Evolutionary conservation across 1,140 invertebrate genomes (phyloP).

Genomic region (Caenorhabditis inopinata): DNA sequence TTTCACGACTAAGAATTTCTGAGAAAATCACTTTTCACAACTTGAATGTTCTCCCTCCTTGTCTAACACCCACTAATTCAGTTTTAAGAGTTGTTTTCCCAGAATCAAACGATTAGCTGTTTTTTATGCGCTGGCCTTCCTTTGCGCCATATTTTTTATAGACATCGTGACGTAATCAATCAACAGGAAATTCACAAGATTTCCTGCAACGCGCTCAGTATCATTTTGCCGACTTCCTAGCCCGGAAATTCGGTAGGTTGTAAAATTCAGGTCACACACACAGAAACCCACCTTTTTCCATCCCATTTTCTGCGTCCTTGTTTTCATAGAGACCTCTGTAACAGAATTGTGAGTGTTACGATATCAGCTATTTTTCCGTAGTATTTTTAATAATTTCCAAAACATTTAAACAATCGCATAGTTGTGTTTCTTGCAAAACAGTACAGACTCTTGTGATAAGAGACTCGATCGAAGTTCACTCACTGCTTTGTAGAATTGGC

Average conservation of each 20-base stretch:
- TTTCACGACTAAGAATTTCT: too few species aligned
- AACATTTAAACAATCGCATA: background rate
- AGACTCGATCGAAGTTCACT: constrained; percentile 21
- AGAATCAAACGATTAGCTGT: constrained; percentile 17
- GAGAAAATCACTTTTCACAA: too few species aligned
- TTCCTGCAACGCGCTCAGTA: background rate
- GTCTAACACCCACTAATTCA: too few species aligned
- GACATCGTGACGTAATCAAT: constrained; percentile 7
- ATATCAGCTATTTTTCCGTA: background rate
- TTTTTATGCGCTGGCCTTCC: background rate
- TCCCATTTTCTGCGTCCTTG: constrained; percentile 30
- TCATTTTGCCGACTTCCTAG: too few species aligned
- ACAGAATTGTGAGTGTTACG: constrained; percentile 9
- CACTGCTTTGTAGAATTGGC: constrained; percentile 8
- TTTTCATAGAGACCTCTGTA: background rate
- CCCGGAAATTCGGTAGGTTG: background rate
- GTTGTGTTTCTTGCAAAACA: background rate
- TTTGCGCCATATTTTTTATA: constrained; percentile 16
- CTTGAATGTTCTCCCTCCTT: too few species aligned
- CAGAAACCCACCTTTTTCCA: constrained; percentile 35
- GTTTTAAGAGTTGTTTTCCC: too few species aligned
- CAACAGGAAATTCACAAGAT: constrained; percentile 4
- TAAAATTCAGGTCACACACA: background rate
- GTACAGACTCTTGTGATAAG: background rate
- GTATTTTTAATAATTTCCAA: background rate